These are phyloP conservation scores for Ormyrus nitidulus DNA, from an alignment of 2,888 invertebrate genomes.

Conservation along the genomic window DNA sequence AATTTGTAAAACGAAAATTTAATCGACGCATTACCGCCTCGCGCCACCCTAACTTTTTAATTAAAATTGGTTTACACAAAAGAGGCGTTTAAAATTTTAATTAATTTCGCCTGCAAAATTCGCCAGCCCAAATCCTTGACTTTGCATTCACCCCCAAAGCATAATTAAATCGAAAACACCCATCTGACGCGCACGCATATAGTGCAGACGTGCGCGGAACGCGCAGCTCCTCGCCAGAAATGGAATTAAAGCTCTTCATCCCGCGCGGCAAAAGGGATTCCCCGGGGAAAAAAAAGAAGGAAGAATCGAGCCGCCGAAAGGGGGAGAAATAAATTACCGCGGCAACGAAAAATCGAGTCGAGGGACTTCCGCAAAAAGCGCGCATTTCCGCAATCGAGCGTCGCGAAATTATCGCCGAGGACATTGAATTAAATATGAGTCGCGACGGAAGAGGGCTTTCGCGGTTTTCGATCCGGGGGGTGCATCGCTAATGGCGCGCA, in stretches of 20 bases:
- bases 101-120: no score
- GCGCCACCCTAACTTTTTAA: no score
- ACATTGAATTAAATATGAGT: slow-evolving; percentile 72
- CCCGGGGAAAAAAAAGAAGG: background rate
- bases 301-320: slow-evolving; percentile 19
- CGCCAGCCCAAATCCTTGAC: no score
- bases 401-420: slow-evolving; percentile 63
- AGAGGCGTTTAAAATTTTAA: no score
- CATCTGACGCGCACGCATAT: no score
- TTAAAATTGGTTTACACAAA: no score
- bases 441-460: slow-evolving; percentile 12
- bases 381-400: slow-evolving; percentile 46
- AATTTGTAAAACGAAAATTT: no score
- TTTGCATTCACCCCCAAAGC: no score
- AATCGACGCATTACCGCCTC: no score
- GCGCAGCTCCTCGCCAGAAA: background rate
- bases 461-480: slow-evolving; percentile 13
- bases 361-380: background rate
- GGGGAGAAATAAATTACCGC: slow-evolving; percentile 38
- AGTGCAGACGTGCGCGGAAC: background rate
- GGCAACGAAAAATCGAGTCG: slow-evolving; percentile 42
- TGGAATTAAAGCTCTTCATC: slow-evolving; percentile 18
- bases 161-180: no score
- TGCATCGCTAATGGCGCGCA: slow-evolving; percentile 39
- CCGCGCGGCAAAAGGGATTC: background rate